These are phyloP conservation scores for Galleria mellonella DNA, from an alignment of 1,140 invertebrate species.

Conservation along the genomic window DNA sequence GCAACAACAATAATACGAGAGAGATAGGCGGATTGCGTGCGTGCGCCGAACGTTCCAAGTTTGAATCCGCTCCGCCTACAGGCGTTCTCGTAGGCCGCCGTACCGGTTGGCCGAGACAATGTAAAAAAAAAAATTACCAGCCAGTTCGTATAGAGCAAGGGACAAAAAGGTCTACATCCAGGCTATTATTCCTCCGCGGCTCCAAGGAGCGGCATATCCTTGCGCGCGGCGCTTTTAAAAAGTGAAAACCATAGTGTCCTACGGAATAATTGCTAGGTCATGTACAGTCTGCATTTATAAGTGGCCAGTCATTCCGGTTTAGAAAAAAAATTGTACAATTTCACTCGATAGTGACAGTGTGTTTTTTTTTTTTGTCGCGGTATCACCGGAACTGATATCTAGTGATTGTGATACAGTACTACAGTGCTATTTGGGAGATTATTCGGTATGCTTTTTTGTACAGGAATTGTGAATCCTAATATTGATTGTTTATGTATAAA, in stretches of 20 bases:
- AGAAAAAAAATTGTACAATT: constrained; percentile 19
- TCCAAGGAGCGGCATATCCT: constrained; percentile 22
- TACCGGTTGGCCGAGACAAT: constrained; percentile 28
- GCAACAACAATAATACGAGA: constrained; percentile 13
- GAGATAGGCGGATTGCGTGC: not conserved
- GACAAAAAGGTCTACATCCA: constrained; percentile 27
- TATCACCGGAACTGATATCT: constrained; percentile 1
- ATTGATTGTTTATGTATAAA: too few relatives aligned
- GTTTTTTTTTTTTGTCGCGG: constrained; percentile 10
- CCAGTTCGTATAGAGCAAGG: constrained; percentile 17
- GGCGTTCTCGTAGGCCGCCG: constrained; percentile 17
- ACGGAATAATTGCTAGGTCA: constrained; percentile 9
- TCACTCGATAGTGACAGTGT: constrained; percentile 23
- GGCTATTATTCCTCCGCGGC: constrained; percentile 15
- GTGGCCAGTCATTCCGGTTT: constrained; percentile 18
- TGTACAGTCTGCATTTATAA: constrained; percentile 10
- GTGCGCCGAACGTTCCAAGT: not conserved
- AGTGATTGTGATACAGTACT: constrained; percentile 7
- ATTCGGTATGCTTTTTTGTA: constrained; percentile 8
- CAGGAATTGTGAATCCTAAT: constrained; percentile 1
- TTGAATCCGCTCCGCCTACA: constrained; percentile 22
- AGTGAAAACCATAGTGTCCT: constrained; percentile 31
- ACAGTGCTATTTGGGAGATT: not conserved
- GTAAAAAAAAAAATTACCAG: constrained; percentile 20
- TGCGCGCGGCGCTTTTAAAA: constrained; percentile 13